These are phyloP conservation scores for Gyrodactylus bullatarudis DNA, from an alignment of 1,140 invertebrate species.

Conservation along the genomic window DNA sequence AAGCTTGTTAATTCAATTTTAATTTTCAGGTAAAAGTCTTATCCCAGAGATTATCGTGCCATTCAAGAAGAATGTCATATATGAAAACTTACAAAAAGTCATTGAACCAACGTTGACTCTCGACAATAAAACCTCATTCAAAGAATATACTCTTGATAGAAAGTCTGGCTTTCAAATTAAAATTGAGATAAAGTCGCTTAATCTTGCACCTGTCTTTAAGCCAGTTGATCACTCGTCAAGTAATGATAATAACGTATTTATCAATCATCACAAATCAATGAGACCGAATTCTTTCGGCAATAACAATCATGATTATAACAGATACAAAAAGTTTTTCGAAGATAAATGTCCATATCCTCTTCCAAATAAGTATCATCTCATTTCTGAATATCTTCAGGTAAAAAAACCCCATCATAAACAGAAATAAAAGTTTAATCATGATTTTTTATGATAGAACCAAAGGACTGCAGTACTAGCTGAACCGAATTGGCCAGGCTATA, in stretches of 20 bases:
- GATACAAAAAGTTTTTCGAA: background rate
- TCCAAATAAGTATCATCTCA: background rate
- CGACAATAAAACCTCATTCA: background rate
- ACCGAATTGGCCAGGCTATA: background rate
- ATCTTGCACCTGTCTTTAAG: background rate
- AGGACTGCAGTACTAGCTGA: background rate
- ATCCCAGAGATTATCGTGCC: background rate
- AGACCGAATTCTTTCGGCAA: background rate
- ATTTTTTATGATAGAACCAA: background rate
- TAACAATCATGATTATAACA: background rate
- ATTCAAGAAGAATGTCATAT: background rate
- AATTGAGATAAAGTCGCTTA: background rate
- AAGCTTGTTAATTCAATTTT: too few relatives aligned
- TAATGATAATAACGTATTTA: background rate
- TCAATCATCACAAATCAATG: background rate
- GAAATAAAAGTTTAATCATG: background rate
- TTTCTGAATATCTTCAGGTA: background rate
- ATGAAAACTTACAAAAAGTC: background rate
- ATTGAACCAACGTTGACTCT: background rate
- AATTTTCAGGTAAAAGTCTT: background rate
- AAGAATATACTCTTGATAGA: background rate
- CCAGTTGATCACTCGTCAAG: background rate
- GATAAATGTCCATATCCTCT: background rate
- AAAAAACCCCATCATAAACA: background rate
- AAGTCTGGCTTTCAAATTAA: background rate